Evolutionary conservation across 2,888 invertebrate species (phyloP), one percentile per base, ranked within the genome.

Genomic region (Arenicola marina): DNA sequence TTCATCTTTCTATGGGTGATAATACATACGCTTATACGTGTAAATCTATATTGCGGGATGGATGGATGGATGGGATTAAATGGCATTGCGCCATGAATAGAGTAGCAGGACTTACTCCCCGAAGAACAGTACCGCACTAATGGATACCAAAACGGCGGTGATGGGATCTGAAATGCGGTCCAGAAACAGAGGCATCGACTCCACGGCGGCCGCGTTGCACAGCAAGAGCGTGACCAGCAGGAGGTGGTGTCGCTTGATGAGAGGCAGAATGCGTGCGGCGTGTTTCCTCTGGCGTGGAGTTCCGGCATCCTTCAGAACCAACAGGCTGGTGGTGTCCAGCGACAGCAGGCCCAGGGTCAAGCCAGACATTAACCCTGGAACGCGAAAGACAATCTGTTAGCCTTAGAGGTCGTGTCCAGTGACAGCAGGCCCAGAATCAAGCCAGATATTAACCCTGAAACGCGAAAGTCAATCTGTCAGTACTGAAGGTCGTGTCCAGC

Each of bases 81-180:
- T n/a, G n/a, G n/a, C n/a, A n/a, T n/a, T n/a, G n/a, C n/a, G n/a
- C n/a, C n/a, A n/a, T n/a, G n/a, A n/a, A n/a, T n/a, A n/a, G n/a
- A n/a, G n/a, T n/a, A n/a, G n/a, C n/a, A n/a, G n/a, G 11, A 73
- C 81, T 73, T 70, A 82, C 82, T 83, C 82, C 70, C 82, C 82
- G 76, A 83, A 81, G 45, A 83, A 70, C 1, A 83, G 73, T 1
- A 83, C 82, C 44, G 81, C 81, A 21, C 80, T 77, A 1, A 80
- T 79, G 28, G 82, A 82, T 2, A 81, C 79, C 21, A 73, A 56
- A 34, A 83, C 75, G 15, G 82, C 82, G 29, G 73, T 76, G 31
- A 82, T 62, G 3, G 81, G 80, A 62, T 77, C 75, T 1, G 81
- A 81, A 3, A 82, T 73, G 46, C 74, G 62, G 66, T 82, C 81